phyloP scores from a whole-genome alignment of 2,113 vertebrate genomes.

The Tonatia bakeri region DNA sequence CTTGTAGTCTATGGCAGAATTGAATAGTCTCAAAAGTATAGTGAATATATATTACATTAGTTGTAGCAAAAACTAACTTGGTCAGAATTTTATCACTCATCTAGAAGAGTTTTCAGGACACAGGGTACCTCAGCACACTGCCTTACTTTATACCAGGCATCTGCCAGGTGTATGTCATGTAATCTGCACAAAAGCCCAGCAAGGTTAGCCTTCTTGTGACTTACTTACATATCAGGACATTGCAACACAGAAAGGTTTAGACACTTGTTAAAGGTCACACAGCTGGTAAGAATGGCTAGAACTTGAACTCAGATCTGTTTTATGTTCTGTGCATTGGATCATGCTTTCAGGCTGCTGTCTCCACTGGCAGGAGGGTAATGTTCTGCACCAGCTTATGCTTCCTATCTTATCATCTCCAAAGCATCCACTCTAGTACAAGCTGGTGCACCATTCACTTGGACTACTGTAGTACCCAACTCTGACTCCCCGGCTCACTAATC shows the following conservation, averaged over 20 bases:
- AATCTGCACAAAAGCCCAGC: not conserved
- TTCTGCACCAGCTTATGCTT: not conserved
- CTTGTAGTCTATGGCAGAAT: not conserved
- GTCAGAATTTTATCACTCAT: not conserved
- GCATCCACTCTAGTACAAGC: not conserved
- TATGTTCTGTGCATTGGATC: not conserved
- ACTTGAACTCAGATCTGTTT: not conserved
- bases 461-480: not conserved
- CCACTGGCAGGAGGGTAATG: not conserved
- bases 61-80: not conserved
- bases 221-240: not conserved
- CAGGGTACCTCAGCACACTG: too few species aligned
- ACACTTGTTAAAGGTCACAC: not conserved
- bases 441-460: not conserved
- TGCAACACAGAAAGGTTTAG: constrained; percentile 28
- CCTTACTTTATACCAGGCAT: not conserved
- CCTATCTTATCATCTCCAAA: not conserved
- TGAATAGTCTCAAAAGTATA: not conserved
- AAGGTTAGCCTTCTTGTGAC: not conserved
- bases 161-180: not conserved
- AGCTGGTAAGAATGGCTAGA: not conserved
- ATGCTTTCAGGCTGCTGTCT: not conserved
- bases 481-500: not conserved
- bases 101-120: not conserved
- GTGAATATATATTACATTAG: not conserved